Evolutionary conservation across 2,113 vertebrate species (phyloP).

Genomic region (Arvicanthis niloticus): DNA sequence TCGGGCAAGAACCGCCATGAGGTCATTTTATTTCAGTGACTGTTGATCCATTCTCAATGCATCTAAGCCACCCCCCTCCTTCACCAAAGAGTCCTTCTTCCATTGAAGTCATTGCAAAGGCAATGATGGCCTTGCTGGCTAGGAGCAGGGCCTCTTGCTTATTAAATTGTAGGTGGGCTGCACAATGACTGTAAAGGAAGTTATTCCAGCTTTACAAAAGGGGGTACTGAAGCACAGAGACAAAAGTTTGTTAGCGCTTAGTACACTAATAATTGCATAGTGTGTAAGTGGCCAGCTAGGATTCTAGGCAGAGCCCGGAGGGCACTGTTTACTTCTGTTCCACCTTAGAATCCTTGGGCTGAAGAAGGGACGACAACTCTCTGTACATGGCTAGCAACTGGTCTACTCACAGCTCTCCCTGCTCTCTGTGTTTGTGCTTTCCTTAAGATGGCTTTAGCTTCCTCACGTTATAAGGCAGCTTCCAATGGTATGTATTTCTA

Average conservation of each 20-base stretch:
- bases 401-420: not conserved
- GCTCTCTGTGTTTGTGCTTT: not conserved
- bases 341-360: not conserved
- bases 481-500: not conserved
- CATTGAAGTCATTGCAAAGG: not conserved
- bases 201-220: slow-evolving; percentile 13
- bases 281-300: not conserved
- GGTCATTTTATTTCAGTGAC: not conserved
- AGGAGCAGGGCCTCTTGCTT: not conserved
- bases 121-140: not conserved
- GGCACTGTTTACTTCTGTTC: not conserved
- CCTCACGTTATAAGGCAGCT: not conserved
- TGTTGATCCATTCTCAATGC: not conserved
- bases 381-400: not conserved
- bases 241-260: not conserved
- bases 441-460: not conserved
- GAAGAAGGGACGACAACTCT: not conserved
- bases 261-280: not conserved
- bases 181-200: not conserved
- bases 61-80: not conserved
- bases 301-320: slow-evolving; percentile 3
- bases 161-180: not conserved
- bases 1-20: not conserved
- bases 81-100: not conserved
- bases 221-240: not conserved